Evolutionary conservation across 2,888 invertebrate species (phyloP).

Genomic region (Empis livida): DNA sequence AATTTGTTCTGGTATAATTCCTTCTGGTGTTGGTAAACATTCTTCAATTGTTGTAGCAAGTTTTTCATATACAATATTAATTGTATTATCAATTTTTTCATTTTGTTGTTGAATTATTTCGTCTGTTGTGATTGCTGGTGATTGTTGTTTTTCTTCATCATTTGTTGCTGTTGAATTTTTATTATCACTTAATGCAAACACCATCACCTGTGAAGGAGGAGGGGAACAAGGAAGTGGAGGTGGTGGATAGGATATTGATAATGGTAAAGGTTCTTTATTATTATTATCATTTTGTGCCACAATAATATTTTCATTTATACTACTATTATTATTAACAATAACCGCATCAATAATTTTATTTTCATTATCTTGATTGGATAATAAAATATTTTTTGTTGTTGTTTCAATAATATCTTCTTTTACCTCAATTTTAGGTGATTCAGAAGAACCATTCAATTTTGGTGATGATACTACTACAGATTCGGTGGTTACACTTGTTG

Average conservation of each 20-base stretch:
- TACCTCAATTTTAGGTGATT: conserved; percentile 17
- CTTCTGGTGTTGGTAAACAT: background rate
- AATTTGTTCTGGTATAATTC: background rate
- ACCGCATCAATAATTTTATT: background rate
- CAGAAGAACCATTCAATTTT: conserved; percentile 26
- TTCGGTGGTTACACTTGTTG: conserved; percentile 8
- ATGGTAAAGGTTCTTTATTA: conserved; percentile 5
- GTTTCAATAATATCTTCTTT: conserved; percentile 6
- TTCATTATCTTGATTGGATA: conserved; percentile 29
- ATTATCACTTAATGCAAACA: conserved; percentile 43
- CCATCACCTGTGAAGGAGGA: conserved; percentile 62
- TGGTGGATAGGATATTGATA: conserved; percentile 33
- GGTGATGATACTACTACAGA: conserved; percentile 18
- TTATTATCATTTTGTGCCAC: conserved; percentile 12
- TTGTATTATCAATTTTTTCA: background rate
- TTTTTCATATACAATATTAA: no score
- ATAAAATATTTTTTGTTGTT: background rate
- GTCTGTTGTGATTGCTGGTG: conserved; percentile 2
- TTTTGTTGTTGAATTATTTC: background rate
- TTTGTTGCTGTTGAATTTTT: conserved; percentile 1
- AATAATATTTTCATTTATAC: conserved; percentile 25
- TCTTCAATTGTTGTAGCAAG: no score
- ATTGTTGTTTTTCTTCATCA: background rate
- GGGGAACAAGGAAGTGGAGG: conserved; percentile 62
- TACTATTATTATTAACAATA: background rate